Evolutionary conservation across 2,113 vertebrate species (phyloP), one percentile per base, ranked within the genome.

Genomic region (Bettongia penicillata): DNA sequence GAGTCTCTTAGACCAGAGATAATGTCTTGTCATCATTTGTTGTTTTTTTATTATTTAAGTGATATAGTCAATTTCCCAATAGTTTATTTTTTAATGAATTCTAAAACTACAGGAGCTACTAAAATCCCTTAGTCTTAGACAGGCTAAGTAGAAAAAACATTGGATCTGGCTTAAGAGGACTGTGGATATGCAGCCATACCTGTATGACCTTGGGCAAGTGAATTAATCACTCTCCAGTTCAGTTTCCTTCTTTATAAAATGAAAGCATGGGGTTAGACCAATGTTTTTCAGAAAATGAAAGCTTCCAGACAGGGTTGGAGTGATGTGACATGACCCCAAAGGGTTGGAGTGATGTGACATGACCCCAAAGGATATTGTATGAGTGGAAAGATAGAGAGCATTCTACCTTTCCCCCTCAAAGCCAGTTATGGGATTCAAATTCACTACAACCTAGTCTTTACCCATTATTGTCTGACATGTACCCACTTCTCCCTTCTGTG

Each of bases 51-150:
- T 94, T 96, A 94, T 97, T 97, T 97, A 98, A 97, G 97, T 97
- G 97, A 94, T 94, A 97, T 77, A 96, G 95, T 95, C 92, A 97
- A 98, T 97, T 97, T 97, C 97, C 97, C 97, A 97, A 98, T 97
- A 97, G 93, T 97, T 97, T 96, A 97, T 96, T 98, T 98, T 96
- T 96, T 96, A 97, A 98, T 96, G 90, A 97, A 97, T 97, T 97
- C 96, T 96, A 97, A 84, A 84, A 84, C 19, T 22, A 43, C 37
- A 77, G 37, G 37, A n/a, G 37, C 37, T 77, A 19, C 37, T 43
- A 97, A 98, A 97, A 96, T 96, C 96, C 93, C 91, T 96, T 89
- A 96, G 52, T 97, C 6, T 84, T 43, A 43, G 19, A 84, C 19
- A 43, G 68, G 19, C 37, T 43, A 84, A 43, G 37, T 84, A 16